Evolutionary conservation across 30 jellyfish, hydroid and myxozoan species (phyloP).

Genomic region (Euphysa ruthae): DNA sequence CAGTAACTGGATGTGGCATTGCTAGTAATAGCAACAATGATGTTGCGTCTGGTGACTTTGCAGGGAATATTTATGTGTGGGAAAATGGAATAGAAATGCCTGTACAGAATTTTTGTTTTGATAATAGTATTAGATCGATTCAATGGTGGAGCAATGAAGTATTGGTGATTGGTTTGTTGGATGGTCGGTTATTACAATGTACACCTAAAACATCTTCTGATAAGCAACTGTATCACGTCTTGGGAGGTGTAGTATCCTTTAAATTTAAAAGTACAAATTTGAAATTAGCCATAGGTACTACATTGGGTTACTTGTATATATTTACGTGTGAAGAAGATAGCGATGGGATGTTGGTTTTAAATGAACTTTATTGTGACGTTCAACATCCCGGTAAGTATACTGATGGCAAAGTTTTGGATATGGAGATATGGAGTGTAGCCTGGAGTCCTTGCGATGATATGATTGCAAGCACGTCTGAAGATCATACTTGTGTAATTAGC

Average conservation of each 20-base stretch:
- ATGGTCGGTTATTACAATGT: slow-evolving; percentile 50
- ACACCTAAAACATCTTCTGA: background rate
- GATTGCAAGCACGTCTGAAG: slow-evolving; percentile 91
- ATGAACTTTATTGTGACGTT: background rate
- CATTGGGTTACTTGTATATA: slow-evolving; percentile 54
- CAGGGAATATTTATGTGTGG: slow-evolving; percentile 63
- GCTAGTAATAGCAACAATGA: slow-evolving; percentile 14
- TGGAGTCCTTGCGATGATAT: slow-evolving; percentile 56
- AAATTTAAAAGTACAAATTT: background rate
- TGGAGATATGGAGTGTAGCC: slow-evolving; percentile 89
- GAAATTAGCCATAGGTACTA: slow-evolving; percentile 67
- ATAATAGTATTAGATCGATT: background rate
- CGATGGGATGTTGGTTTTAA: background rate
- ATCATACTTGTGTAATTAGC: slow-evolving; percentile 27
- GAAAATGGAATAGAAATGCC: background rate
- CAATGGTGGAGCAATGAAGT: background rate
- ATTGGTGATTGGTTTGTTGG: slow-evolving; percentile 55
- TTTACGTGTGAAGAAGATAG: slow-evolving; percentile 20
- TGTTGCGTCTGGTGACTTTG: slow-evolving; percentile 86
- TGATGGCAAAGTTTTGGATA: slow-evolving; percentile 22
- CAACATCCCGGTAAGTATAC: slow-evolving; percentile 34
- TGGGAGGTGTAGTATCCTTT: slow-evolving; percentile 47
- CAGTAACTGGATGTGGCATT: slow-evolving; percentile 87
- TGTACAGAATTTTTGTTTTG: background rate
- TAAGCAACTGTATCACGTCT: slow-evolving; percentile 11